Percentiles rank a stretch among this genome's conserved stretches.
phyloP scores from a whole-genome alignment of 2,113 vertebrate species.

The Pelusios castaneus region DNA sequence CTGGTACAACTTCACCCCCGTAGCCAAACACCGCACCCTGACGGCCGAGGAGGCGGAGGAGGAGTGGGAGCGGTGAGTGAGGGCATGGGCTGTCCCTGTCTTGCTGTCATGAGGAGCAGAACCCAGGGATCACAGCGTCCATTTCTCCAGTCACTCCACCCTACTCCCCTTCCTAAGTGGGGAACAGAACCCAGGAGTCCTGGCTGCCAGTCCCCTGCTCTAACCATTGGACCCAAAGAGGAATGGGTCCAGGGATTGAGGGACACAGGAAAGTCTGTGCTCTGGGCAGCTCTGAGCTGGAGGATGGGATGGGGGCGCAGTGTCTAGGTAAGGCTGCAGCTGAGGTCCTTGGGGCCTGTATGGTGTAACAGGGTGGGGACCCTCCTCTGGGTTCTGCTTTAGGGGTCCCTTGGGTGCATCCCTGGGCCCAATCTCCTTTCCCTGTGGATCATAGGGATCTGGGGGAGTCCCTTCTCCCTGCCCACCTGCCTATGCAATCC shows the following conservation, averaged over 20 bases:
- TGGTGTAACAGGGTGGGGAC: background rate
- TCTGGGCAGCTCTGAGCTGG: background rate
- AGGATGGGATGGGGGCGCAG: background rate
- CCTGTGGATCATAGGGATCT: no score
- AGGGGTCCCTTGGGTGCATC: background rate
- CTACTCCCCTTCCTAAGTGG: no score
- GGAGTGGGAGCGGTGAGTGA: slow-evolving; percentile 89
- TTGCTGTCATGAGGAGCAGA: no score
- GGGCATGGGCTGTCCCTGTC: no score
- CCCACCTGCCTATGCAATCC: background rate
- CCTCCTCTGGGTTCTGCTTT: no score
- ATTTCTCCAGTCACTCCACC: no score
- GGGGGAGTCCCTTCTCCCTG: background rate
- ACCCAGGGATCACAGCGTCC: no score
- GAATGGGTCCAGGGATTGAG: background rate
- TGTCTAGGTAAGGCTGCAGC: background rate
- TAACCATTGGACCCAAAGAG: background rate
- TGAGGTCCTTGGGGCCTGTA: background rate
- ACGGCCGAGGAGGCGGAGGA: slow-evolving; percentile 94
- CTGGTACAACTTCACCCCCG: slow-evolving; percentile 93
- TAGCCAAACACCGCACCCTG: slow-evolving; percentile 89
- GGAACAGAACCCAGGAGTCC: no score
- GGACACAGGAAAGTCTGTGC: background rate
- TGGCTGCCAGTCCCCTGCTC: no score
- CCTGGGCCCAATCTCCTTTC: no score